Percentiles rank a stretch among this genome's conserved stretches.
Conservation (phyloP, 2,888 invertebrate species). For the Candidula unifasciata region DNA sequence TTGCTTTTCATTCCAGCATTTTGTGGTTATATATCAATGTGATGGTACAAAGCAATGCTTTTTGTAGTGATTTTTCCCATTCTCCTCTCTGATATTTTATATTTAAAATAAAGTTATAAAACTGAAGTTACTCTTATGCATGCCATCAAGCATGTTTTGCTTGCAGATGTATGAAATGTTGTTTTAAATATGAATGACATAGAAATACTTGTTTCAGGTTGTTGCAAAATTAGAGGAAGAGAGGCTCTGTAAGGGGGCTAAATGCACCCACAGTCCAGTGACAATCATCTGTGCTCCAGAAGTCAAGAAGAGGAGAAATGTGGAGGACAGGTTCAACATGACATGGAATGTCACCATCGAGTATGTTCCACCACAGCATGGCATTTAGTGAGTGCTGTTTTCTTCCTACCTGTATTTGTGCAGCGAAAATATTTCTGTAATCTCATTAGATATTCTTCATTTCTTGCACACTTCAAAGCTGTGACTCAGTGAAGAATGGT, state of each 20-base stretch:
- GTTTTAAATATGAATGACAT: neutral
- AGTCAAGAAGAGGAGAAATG: constrained; percentile 52
- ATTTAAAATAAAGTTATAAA: too few relatives aligned
- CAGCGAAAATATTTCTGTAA: neutral
- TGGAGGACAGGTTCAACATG: constrained; percentile 58
- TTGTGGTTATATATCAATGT: too few relatives aligned
- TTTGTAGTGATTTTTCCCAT: too few relatives aligned
- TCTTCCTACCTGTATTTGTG: neutral
- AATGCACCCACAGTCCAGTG: constrained; percentile 59
- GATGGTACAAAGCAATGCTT: too few relatives aligned
- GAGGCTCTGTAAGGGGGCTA: constrained; percentile 56
- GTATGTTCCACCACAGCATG: constrained; percentile 30
- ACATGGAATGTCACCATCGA: constrained; percentile 61
- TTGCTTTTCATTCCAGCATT: too few relatives aligned
- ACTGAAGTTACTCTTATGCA: too few relatives aligned
- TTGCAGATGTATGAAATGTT: neutral
- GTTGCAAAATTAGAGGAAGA: constrained; percentile 54
- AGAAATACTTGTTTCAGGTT: neutral
- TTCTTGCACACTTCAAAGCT: too few relatives aligned
- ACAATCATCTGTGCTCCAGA: constrained; percentile 56
- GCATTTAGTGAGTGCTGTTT: constrained; percentile 17
- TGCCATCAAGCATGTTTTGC: neutral
- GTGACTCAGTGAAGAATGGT: too few relatives aligned
- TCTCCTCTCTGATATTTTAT: too few relatives aligned
- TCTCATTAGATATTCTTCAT: neutral